Evolutionary conservation across 2,113 vertebrate species (phyloP).

Genomic region (Promerops cafer): DNA sequence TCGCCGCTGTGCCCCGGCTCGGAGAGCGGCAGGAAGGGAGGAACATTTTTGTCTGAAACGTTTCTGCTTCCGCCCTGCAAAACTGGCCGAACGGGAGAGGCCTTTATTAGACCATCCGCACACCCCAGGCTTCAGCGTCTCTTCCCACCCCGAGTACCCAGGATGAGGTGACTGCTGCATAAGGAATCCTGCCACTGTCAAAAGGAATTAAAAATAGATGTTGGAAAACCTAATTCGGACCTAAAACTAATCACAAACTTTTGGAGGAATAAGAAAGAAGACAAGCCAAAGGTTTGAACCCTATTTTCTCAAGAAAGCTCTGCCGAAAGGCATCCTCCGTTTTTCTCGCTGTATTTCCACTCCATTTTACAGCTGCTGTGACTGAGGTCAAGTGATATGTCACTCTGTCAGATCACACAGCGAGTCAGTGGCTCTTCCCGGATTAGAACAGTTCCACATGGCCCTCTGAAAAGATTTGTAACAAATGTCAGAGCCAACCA

Average conservation of each 20-base stretch:
- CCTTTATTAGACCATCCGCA: background rate
- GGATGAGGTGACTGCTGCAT: too few relatives aligned
- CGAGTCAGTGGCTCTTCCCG: slow-evolving; percentile 57
- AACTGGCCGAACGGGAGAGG: background rate
- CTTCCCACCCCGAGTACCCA: too few relatives aligned
- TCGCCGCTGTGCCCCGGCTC: background rate
- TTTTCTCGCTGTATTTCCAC: background rate
- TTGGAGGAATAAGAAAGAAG: background rate
- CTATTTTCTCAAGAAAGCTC: background rate
- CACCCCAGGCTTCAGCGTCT: background rate
- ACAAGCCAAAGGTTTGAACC: background rate
- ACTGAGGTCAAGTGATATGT: slow-evolving; percentile 68
- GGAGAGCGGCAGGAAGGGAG: rapidly evolving
- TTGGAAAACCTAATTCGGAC: background rate
- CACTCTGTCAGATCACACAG: slow-evolving; percentile 69
- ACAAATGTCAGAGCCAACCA: slow-evolving; percentile 48
- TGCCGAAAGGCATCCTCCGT: background rate
- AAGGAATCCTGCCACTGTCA: background rate
- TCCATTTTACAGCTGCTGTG: slow-evolving; percentile 36
- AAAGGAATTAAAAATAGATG: background rate
- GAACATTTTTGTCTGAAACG: background rate
- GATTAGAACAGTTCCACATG: slow-evolving; percentile 55
- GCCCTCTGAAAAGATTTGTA: slow-evolving; percentile 60
- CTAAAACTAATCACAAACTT: background rate
- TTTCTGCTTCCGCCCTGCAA: background rate